Conservation (phyloP, 2,888 invertebrate species). For the Athalia rosae region DNA sequence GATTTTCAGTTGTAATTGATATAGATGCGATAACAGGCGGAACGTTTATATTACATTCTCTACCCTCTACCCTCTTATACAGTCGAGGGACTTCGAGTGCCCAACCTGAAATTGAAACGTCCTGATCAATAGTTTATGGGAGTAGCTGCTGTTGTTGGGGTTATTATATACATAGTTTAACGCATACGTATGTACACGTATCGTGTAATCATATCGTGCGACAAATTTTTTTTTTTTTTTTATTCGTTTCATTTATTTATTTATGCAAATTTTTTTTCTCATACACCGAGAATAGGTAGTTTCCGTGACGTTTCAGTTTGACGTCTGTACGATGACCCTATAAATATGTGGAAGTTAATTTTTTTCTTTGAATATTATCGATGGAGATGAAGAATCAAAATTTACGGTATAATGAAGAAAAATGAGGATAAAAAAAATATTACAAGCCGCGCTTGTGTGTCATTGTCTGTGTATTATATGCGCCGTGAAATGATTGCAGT, state of each 20-base stretch:
- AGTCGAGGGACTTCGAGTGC: not conserved
- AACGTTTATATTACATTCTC: too few relatives aligned
- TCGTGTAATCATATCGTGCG: not conserved
- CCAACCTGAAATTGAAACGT: slow-evolving; percentile 19
- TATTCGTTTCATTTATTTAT: not conserved
- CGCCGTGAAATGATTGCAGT: too few relatives aligned
- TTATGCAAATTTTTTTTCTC: not conserved
- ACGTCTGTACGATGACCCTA: not conserved
- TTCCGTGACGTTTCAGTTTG: not conserved
- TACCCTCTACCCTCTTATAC: not conserved
- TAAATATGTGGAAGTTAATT: too few relatives aligned
- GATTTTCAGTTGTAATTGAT: too few relatives aligned
- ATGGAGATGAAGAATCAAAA: too few relatives aligned
- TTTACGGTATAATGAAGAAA: too few relatives aligned
- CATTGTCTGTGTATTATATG: too few relatives aligned
- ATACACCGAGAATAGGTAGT: not conserved
- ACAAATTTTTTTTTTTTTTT: not conserved
- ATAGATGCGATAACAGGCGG: too few relatives aligned
- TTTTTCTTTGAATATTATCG: too few relatives aligned
- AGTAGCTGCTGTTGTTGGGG: not conserved
- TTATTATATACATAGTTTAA: not conserved
- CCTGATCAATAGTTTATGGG: not conserved
- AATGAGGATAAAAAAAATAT: too few relatives aligned
- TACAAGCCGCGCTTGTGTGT: too few relatives aligned
- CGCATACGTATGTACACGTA: not conserved